These are phyloP conservation scores for Sebastes kiyomatsui DNA, from an alignment of 2,797 vertebrate genomes.

Conservation along the genomic window DNA sequence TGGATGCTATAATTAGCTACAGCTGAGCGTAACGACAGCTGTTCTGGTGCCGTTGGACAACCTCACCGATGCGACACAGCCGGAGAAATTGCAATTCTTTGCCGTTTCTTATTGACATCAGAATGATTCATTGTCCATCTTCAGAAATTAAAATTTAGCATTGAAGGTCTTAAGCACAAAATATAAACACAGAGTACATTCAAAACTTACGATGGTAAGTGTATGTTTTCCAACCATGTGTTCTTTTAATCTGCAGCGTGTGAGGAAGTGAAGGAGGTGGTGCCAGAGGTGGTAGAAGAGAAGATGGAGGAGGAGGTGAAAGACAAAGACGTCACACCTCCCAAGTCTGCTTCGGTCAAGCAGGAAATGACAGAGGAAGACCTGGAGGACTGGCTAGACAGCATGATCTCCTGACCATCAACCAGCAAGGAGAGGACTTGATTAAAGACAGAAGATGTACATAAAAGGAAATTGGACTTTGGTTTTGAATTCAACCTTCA, in stretches of 20 bases:
- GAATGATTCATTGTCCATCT: not conserved
- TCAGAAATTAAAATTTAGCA: not conserved
- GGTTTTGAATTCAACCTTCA: not conserved
- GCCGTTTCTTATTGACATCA: too few relatives aligned
- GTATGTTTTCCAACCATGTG: not conserved
- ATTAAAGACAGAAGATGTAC: not conserved
- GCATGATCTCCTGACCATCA: slow-evolving; percentile 88
- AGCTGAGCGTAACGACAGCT: too few relatives aligned
- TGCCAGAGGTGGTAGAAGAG: slow-evolving; percentile 11
- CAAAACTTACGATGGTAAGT: not conserved
- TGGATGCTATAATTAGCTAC: not conserved
- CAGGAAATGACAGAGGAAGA: slow-evolving; percentile 84
- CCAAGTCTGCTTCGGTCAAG: slow-evolving; percentile 28
- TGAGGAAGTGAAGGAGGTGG: slow-evolving; percentile 23
- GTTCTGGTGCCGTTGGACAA: not conserved
- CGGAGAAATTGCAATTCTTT: not conserved
- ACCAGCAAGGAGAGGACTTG: not conserved
- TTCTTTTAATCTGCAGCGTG: slow-evolving; percentile 39
- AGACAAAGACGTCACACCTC: slow-evolving; percentile 16
- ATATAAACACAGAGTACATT: not conserved
- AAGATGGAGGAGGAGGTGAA: slow-evolving; percentile 14
- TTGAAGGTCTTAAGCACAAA: not conserved
- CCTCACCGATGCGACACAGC: not conserved
- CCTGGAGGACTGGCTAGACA: slow-evolving; percentile 97
- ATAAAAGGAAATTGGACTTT: not conserved